Evolutionary conservation across 2,888 invertebrate genomes (phyloP).

Genomic region (Himalopsyche kuldschensis): DNA sequence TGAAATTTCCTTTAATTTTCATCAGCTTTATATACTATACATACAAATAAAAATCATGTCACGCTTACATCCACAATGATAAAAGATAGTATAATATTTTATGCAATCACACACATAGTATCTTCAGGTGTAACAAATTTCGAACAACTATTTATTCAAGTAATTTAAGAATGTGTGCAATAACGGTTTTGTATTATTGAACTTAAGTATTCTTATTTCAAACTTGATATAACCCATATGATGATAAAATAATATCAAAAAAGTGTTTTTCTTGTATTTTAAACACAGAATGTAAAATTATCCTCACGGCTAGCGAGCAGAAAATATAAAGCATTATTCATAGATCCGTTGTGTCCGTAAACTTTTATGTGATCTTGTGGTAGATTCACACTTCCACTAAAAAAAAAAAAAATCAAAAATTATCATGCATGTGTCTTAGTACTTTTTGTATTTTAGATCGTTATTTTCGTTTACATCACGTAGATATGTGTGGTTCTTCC

Average conservation of each 20-base stretch:
- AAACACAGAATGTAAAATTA: neutral
- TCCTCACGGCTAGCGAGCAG: neutral
- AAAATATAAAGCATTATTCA: neutral
- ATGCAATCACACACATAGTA: too few relatives aligned
- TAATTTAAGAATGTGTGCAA: neutral
- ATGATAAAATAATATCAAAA: neutral
- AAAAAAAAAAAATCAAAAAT: neutral
- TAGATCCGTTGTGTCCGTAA: neutral
- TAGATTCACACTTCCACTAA: neutral
- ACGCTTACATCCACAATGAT: too few relatives aligned
- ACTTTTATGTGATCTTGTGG: neutral
- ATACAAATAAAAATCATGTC: too few relatives aligned
- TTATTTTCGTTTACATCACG: too few relatives aligned
- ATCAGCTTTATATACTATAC: too few relatives aligned
- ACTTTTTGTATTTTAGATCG: too few relatives aligned
- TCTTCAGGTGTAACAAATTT: neutral
- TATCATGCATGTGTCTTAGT: too few relatives aligned
- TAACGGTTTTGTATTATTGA: neutral
- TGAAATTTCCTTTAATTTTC: too few relatives aligned
- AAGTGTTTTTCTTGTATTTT: neutral
- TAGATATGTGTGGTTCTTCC: too few relatives aligned
- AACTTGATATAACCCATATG: neutral
- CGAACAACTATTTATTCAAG: neutral
- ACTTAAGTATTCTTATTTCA: neutral
- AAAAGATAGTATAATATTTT: too few relatives aligned